phyloP scores from a whole-genome alignment of 2,888 invertebrate species.

The Acronicta psi region DNA sequence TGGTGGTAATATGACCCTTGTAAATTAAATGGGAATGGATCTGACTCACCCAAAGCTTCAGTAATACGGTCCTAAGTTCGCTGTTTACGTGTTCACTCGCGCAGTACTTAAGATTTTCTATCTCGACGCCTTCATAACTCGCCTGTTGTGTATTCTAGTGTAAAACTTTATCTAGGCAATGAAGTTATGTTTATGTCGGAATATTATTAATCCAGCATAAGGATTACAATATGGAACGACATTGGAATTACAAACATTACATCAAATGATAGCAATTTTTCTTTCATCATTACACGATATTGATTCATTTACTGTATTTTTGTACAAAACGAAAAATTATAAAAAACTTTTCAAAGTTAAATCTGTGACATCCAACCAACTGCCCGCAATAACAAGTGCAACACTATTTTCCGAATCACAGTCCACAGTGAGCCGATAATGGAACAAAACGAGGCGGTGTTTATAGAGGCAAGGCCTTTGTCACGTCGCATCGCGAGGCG shows the following conservation, averaged over 20 bases:
- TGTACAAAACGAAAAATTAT: background rate
- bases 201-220: conserved; percentile 14
- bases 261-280: no score
- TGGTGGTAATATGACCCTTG: conserved; percentile 64
- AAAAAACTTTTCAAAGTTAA: background rate
- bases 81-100: conserved; percentile 53
- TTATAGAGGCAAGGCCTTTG: conserved; percentile 57
- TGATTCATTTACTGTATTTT: no score
- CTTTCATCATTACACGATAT: no score
- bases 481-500: conserved; percentile 51
- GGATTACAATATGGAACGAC: no score
- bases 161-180: conserved; percentile 47
- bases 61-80: conserved; percentile 41
- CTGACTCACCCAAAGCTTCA: conserved; percentile 35
- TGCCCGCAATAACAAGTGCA: conserved; percentile 35
- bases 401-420: conserved; percentile 58
- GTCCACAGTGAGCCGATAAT: conserved; percentile 61
- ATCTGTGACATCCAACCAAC: conserved; percentile 10
- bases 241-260: no score
- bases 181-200: conserved; percentile 18
- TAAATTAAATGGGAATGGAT: conserved; percentile 59
- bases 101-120: conserved; percentile 56
- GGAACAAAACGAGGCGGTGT: conserved; percentile 64
- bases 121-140: conserved; percentile 55
- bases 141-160: conserved; percentile 47